Base-by-base conservation (phyloP, 2,888 invertebrate genomes). In the Phymatocera aterrima region DNA sequence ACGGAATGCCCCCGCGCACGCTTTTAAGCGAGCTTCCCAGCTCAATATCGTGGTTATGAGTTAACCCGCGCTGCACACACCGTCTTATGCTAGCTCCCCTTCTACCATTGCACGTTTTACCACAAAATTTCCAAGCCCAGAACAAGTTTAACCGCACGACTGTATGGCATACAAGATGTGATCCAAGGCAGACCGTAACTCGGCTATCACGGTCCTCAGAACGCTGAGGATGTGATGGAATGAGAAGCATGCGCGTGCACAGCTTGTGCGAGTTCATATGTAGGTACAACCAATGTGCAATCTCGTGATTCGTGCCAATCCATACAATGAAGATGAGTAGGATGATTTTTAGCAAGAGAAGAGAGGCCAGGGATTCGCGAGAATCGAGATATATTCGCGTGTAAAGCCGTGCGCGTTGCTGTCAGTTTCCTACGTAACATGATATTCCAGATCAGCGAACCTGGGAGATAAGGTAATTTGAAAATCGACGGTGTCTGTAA, bases 41-140 rank as follows among this genome's bases (percentile, higher is more conserved):
- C 28, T 68, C 46, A 68, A 68, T 68, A 68, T 68, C 68, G 21
- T n/a, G 28, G 68, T 68, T 68, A 46, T 34, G 68, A 68, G n/a
- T 68, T 46, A 43, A n/a, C n/a, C n/a, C n/a, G 10, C 64, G n/a
- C 68, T 15, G 68, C 24, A 46, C 28, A 68, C 24, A 65, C 40
- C 65, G 15, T 68, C 21, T 68, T 43, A 43, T n/a, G n/a, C n/a
- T n/a, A n/a, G n/a, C 1, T 46, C 21, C 21, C 3, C 10, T 68
- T 46, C 28, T 68, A 68, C 43, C 46, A 46, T 24, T 5, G 46
- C 68, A 68, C 68, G 68, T 68, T 28, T 15, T 46, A 15, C 28
- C 10, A 28, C 68, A 24, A 43, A 28, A 24, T 46, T 68, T 43
- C 68, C 24, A 18, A 54, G 46, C 43, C 24, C 43, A 68, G 68